A percentile compares a stretch with the other conserved stretches of the same genome.
phyloP scores from a whole-genome alignment of 2,888 invertebrate genomes.

The Acrobasis repandana region DNA sequence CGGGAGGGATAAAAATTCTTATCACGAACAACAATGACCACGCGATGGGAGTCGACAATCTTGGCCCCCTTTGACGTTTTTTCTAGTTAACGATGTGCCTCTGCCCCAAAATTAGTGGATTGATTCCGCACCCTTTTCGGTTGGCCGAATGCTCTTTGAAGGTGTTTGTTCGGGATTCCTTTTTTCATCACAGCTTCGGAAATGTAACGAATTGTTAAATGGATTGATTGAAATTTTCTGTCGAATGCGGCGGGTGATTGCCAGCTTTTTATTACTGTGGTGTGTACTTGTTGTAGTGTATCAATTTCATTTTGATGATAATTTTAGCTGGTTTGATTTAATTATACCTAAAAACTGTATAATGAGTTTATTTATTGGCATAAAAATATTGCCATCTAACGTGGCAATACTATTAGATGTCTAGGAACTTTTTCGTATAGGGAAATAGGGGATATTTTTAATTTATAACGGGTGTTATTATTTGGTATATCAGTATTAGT shows the following conservation, averaged over 20 bases:
- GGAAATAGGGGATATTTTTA: too few species aligned
- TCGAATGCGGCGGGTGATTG: constrained; percentile 4
- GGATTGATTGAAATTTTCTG: constrained; percentile 17
- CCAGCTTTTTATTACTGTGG: constrained; percentile 9
- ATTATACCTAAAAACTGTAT: too few species aligned
- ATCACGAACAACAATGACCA: constrained; percentile 45
- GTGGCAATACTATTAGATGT: too few species aligned
- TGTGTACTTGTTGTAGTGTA: neutral
- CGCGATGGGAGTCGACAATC: constrained; percentile 33
- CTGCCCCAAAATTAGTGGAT: constrained; percentile 38
- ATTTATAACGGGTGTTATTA: too few species aligned
- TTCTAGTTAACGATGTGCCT: constrained; percentile 24
- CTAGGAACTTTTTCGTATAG: too few species aligned
- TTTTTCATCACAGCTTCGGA: constrained; percentile 9
- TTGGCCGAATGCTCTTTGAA: constrained; percentile 37
- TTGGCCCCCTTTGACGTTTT: constrained; percentile 25
- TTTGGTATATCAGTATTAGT: too few species aligned
- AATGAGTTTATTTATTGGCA: too few species aligned
- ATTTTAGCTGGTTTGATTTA: too few species aligned
- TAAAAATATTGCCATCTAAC: too few species aligned
- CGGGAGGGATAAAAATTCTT: constrained; percentile 53
- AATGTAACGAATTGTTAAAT: constrained; percentile 15
- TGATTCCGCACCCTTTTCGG: constrained; percentile 36
- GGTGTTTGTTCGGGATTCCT: constrained; percentile 27
- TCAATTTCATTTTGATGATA: neutral